Percentiles rank a stretch among this genome's conserved stretches.
Evolutionary conservation across 30 jellyfish, hydroid and myxozoan species (phyloP).

Genomic region (Cassiopea andromeda): DNA sequence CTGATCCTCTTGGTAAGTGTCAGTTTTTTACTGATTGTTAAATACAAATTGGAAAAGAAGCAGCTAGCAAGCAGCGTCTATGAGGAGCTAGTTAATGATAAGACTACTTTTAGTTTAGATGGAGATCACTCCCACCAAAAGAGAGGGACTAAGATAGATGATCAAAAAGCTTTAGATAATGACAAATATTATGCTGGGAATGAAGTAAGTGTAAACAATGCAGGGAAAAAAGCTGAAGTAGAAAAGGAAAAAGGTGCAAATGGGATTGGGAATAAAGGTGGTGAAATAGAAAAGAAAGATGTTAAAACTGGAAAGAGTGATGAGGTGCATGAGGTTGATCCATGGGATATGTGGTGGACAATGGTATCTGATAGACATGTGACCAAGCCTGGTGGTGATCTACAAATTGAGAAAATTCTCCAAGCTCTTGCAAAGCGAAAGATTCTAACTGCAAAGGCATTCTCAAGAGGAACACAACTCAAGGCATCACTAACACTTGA

Average conservation of each 20-base stretch:
- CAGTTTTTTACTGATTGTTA: conserved; percentile 24
- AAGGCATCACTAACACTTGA: conserved; percentile 75
- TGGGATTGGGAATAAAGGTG: background rate
- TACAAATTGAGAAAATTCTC: conserved; percentile 37
- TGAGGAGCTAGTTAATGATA: background rate
- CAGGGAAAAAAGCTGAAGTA: background rate
- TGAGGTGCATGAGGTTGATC: conserved; percentile 47
- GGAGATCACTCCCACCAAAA: conserved; percentile 22
- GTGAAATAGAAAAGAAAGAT: background rate
- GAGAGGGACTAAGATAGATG: conserved; percentile 3
- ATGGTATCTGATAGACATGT: conserved; percentile 79
- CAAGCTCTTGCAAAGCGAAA: conserved; percentile 67
- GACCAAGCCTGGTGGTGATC: conserved; percentile 47
- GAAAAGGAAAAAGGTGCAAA: background rate
- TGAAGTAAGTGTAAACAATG: background rate
- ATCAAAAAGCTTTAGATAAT: background rate
- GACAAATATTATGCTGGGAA: background rate
- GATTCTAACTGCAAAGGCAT: conserved; percentile 73
- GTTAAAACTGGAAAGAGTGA: background rate
- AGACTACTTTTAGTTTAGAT: conserved; percentile 3
- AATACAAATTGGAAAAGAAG: conserved; percentile 4
- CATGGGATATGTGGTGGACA: conserved; percentile 95
- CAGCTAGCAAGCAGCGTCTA: background rate
- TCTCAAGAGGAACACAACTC: conserved; percentile 90
- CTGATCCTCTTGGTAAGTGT: conserved; percentile 32